Conservation (phyloP, 2,888 invertebrate genomes). For the Drosophila meridionalis region DNA sequence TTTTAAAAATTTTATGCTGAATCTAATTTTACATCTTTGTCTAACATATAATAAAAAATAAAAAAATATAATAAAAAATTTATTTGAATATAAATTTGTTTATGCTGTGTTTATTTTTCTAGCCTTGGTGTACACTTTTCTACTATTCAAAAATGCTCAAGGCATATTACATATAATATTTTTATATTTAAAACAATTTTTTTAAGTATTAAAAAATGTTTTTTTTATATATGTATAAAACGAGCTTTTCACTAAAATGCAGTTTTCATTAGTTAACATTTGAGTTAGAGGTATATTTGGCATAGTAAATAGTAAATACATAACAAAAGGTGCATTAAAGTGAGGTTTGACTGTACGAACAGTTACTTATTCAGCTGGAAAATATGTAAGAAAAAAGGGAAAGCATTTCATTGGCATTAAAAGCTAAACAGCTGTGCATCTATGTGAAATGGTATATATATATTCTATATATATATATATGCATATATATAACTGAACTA, state of each 20-base stretch:
- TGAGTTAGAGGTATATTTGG: background rate
- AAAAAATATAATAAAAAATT: too few relatives aligned
- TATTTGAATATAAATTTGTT: background rate
- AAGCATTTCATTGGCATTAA: background rate
- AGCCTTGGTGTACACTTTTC: background rate
- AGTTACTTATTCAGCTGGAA: background rate
- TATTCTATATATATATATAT: background rate
- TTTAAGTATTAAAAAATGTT: background rate
- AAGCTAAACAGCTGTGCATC: background rate
- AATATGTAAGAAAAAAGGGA: background rate
- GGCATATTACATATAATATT: background rate
- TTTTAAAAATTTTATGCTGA: too few relatives aligned
- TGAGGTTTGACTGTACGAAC: constrained; percentile 12
- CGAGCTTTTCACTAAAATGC: background rate
- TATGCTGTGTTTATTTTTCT: background rate
- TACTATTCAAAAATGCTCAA: constrained; percentile 1
- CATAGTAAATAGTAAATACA: background rate
- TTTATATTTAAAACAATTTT: background rate
- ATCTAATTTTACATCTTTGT: too few relatives aligned
- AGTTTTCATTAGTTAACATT: background rate
- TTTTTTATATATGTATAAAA: background rate
- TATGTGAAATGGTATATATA: too few relatives aligned
- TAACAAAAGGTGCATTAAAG: background rate
- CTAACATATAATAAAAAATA: too few relatives aligned
- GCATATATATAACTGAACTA: background rate